Percentiles rank a stretch among this genome's conserved stretches.
These are phyloP conservation scores for Aphis craccivora DNA, from an alignment of 1,140 invertebrate species.

Conservation along the genomic window DNA sequence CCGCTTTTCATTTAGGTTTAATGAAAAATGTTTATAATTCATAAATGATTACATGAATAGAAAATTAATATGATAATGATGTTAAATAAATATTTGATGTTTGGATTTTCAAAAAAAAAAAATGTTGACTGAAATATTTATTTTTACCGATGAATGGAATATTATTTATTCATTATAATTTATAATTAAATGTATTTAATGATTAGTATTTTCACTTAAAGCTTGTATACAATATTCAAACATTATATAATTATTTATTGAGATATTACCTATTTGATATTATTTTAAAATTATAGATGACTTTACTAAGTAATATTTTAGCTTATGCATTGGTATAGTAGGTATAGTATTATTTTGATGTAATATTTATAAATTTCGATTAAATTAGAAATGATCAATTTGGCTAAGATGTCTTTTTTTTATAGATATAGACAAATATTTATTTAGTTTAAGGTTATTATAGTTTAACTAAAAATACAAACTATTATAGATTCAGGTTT, in stretches of 20 bases:
- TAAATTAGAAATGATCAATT: not conserved
- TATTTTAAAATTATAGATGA: not conserved
- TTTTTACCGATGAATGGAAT: too few relatives aligned
- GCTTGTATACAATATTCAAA: not conserved
- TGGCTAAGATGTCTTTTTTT: not conserved
- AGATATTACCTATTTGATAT: not conserved
- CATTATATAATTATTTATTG: not conserved
- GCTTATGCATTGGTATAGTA: not conserved
- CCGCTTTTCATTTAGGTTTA: not conserved
- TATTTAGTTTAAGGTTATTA: not conserved
- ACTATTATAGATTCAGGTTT: constrained; percentile 48
- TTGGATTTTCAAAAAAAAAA: not conserved
- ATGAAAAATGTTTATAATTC: not conserved
- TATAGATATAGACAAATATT: not conserved
- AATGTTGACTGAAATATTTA: too few relatives aligned
- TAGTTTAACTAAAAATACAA: not conserved
- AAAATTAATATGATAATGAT: not conserved
- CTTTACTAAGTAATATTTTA: not conserved
- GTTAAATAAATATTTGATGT: not conserved
- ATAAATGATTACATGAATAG: not conserved
- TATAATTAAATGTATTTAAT: not conserved
- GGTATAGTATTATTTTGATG: not conserved
- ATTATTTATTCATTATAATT: too few relatives aligned
- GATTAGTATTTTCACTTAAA: not conserved
- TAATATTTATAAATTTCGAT: not conserved